Conservation (phyloP, 1,140 invertebrate species). For the Penaeus chinensis region DNA sequence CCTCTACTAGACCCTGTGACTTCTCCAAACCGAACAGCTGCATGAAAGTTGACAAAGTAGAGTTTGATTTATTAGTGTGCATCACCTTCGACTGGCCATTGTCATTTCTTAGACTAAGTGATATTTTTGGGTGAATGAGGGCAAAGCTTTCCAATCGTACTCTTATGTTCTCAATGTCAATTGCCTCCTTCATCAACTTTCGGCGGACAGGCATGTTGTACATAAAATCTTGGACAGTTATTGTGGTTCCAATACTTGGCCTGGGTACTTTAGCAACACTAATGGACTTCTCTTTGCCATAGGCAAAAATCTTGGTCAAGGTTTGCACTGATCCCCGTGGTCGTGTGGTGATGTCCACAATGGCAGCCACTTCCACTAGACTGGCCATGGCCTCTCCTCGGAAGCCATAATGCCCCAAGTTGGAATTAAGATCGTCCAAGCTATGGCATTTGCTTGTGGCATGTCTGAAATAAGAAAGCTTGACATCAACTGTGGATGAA, state of each 20-base stretch:
- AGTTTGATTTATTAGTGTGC: slow-evolving; percentile 71
- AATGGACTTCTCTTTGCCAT: slow-evolving; percentile 67
- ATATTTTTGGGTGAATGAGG: slow-evolving; percentile 73
- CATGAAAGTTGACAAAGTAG: slow-evolving; percentile 71
- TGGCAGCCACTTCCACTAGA: slow-evolving; percentile 72
- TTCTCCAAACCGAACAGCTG: slow-evolving; percentile 71
- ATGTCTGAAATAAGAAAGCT: slow-evolving; percentile 68
- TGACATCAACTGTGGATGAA: neutral
- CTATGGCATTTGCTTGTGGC: slow-evolving; percentile 75
- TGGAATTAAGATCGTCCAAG: slow-evolving; percentile 70
- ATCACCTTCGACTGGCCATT: slow-evolving; percentile 72
- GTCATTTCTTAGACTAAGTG: slow-evolving; percentile 76
- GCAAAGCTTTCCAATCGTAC: slow-evolving; percentile 72
- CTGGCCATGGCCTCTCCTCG: slow-evolving; percentile 77
- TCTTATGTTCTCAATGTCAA: slow-evolving; percentile 74
- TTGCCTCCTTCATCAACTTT: slow-evolving; percentile 70
- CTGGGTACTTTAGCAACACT: slow-evolving; percentile 67
- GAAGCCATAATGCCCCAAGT: slow-evolving; percentile 73
- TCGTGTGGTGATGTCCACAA: slow-evolving; percentile 73
- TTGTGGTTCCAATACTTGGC: slow-evolving; percentile 75
- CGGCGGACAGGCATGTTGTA: slow-evolving; percentile 75
- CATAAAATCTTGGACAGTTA: slow-evolving; percentile 75
- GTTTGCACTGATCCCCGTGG: slow-evolving; percentile 68
- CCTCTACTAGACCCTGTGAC: slow-evolving; percentile 68
- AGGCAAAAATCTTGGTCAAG: slow-evolving; percentile 70